These are phyloP conservation scores for Acropternis orthonyx DNA, from an alignment of 2,797 vertebrate genomes.

Conservation along the genomic window DNA sequence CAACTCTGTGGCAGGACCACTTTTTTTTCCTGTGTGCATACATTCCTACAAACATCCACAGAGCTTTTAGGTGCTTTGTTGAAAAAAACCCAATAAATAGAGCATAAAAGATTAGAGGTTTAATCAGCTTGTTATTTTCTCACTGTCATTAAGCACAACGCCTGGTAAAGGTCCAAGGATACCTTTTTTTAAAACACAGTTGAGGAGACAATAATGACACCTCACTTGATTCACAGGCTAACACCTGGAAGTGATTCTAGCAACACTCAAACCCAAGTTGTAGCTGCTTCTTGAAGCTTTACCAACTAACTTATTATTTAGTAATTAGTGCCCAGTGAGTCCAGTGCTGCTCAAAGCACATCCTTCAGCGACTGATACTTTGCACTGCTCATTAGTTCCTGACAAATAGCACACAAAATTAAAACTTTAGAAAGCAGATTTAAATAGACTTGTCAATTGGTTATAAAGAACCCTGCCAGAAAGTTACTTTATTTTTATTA, in stretches of 20 bases:
- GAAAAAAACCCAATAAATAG: neutral
- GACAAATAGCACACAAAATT: neutral
- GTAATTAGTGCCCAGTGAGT: neutral
- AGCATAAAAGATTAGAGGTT: neutral
- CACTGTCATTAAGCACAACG: neutral
- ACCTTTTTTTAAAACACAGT: neutral
- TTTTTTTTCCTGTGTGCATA: neutral
- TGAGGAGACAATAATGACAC: neutral
- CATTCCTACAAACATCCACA: neutral
- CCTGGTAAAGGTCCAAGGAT: neutral
- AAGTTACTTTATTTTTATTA: slow-evolving; percentile 11
- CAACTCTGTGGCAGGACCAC: neutral
- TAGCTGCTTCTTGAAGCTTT: neutral
- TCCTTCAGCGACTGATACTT: neutral
- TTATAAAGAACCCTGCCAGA: neutral
- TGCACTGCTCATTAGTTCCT: neutral
- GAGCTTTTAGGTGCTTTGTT: neutral
- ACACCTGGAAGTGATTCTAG: neutral
- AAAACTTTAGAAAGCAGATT: neutral
- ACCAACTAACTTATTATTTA: neutral
- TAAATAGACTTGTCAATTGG: slow-evolving; percentile 18
- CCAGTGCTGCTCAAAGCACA: neutral
- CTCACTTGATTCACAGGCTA: neutral
- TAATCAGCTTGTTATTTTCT: neutral
- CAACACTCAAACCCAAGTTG: neutral